Percentiles rank a stretch among this genome's conserved stretches.
These are phyloP conservation scores for Gambusia holbrooki DNA, from an alignment of 2,113 vertebrate genomes.

Conservation along the genomic window DNA sequence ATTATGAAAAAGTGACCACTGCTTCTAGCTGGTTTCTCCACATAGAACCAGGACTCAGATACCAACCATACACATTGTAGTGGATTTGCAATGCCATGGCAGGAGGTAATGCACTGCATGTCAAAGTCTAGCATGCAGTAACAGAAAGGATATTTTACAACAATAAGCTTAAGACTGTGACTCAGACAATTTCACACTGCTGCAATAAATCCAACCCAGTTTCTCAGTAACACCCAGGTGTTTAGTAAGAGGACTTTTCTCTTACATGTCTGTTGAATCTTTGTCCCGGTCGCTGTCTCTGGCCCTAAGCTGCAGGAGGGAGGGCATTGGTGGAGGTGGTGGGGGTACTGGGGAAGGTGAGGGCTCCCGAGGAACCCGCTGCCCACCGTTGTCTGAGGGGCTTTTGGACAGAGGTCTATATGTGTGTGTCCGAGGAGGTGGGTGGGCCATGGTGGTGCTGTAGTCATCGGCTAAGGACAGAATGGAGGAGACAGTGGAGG, in stretches of 20 bases:
- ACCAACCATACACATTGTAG: no score
- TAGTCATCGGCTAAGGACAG: slow-evolving; percentile 80
- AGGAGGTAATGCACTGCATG: no score
- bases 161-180: background rate
- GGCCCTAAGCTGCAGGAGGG: slow-evolving; percentile 85
- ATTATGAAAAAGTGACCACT: no score
- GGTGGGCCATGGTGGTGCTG: slow-evolving; percentile 83
- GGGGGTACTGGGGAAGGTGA: slow-evolving; percentile 81
- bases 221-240: background rate
- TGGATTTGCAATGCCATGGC: no score
- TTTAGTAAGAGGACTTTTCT: background rate
- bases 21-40: no score
- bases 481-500: slow-evolving; percentile 3
- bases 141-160: background rate
- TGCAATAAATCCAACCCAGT: no score
- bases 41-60: no score
- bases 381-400: slow-evolving; percentile 83
- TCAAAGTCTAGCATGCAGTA: no score
- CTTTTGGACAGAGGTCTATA: slow-evolving; percentile 94
- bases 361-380: slow-evolving; percentile 77
- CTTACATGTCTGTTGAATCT: slow-evolving; percentile 88
- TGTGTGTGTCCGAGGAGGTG: slow-evolving; percentile 91
- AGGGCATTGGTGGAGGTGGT: slow-evolving; percentile 84
- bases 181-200: no score
- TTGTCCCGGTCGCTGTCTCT: slow-evolving; percentile 82